phyloP scores from a whole-genome alignment of 2,888 invertebrate species.

The Eristalis arbustorum region DNA sequence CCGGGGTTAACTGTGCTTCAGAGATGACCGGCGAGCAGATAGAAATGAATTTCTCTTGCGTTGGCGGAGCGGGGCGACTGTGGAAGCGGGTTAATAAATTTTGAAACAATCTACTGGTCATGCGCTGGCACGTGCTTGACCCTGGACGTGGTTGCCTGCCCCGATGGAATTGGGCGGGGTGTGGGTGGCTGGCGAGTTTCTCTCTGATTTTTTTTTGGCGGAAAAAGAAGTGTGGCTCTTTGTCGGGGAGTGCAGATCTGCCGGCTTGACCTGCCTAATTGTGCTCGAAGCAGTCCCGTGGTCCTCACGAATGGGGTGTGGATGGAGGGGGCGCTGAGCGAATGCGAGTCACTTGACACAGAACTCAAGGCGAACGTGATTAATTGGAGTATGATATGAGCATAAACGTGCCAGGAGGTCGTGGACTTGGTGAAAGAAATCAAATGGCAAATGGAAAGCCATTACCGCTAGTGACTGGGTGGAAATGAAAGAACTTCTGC shows the following conservation, averaged over 20 bases:
- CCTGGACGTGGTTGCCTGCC: not conserved
- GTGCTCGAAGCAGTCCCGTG: not conserved
- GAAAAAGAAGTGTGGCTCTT: not conserved
- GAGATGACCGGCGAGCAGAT: conserved; percentile 43
- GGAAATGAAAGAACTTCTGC: too few relatives aligned
- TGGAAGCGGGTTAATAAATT: conserved; percentile 39
- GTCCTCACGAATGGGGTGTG: not conserved
- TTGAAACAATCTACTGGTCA: conserved; percentile 25
- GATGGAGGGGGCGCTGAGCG: not conserved
- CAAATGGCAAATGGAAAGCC: too few relatives aligned
- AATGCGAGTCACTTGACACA: not conserved
- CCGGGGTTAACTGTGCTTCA: conserved; percentile 49
- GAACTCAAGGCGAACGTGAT: not conserved
- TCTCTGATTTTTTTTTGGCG: not conserved
- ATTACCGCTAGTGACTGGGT: too few relatives aligned
- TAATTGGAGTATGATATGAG: not conserved
- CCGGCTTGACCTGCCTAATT: not conserved
- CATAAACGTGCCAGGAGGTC: not conserved
- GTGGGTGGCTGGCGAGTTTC: not conserved
- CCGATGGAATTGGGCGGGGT: not conserved
- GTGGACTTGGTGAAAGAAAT: not conserved
- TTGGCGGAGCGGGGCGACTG: conserved; percentile 11
- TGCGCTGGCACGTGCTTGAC: conserved; percentile 52
- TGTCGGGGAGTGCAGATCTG: not conserved
- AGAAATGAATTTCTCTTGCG: conserved; percentile 46